phyloP scores from a whole-genome alignment of 2,113 vertebrate species.

The Euleptes europaea region DNA sequence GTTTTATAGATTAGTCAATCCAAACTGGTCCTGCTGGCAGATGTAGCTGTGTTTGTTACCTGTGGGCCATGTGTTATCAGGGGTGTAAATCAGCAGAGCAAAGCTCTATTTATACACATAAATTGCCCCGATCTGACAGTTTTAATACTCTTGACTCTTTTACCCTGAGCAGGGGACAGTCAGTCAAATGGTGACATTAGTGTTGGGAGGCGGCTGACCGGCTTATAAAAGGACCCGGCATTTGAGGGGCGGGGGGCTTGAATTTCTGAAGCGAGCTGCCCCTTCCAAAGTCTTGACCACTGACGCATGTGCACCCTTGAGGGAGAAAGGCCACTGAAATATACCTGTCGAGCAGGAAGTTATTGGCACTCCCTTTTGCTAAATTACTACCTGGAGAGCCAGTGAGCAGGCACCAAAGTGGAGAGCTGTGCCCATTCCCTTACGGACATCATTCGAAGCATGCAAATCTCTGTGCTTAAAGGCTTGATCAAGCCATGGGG shows the following conservation, averaged over 20 bases:
- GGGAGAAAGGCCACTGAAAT: constrained; percentile 55
- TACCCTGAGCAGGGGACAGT: constrained; percentile 62
- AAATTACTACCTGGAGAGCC: constrained; percentile 52
- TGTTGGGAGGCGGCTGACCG: not conserved
- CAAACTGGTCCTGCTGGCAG: constrained; percentile 66
- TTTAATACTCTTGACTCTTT: constrained; percentile 73
- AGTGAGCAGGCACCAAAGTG: constrained; percentile 53
- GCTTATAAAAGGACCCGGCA: constrained; percentile 49
- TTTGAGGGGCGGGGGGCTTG: not conserved
- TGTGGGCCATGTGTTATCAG: constrained; percentile 69
- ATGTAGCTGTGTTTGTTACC: constrained; percentile 63
- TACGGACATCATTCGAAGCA: constrained; percentile 58
- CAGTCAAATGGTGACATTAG: constrained; percentile 38
- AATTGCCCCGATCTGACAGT: constrained; percentile 70
- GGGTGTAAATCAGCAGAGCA: constrained; percentile 69
- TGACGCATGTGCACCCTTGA: constrained; percentile 42
- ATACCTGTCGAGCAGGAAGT: constrained; percentile 68
- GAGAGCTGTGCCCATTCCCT: constrained; percentile 48
- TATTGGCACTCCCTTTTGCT: constrained; percentile 52
- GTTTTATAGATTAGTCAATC: constrained; percentile 74
- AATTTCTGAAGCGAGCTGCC: not conserved
- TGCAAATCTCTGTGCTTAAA: constrained; percentile 8
- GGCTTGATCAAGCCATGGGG: not conserved
- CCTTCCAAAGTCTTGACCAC: constrained; percentile 63
- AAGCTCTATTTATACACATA: constrained; percentile 70